These are phyloP conservation scores for Protophormia terraenovae DNA, from an alignment of 2,888 invertebrate species.

Conservation along the genomic window DNA sequence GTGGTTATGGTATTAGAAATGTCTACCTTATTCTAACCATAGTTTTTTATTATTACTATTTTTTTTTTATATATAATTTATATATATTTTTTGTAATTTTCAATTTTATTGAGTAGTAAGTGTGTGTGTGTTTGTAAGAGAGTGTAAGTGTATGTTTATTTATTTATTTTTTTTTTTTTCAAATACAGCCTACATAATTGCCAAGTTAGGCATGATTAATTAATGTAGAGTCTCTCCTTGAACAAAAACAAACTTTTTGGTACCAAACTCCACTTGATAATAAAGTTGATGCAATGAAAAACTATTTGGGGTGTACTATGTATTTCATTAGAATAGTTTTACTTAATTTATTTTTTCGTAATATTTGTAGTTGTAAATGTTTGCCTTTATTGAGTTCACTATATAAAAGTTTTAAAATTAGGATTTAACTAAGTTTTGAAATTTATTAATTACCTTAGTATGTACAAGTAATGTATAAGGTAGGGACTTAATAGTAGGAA, in stretches of 20 bases:
- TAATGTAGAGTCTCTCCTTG: conserved; percentile 67
- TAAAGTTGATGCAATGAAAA: conserved; percentile 57
- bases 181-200: conserved; percentile 66
- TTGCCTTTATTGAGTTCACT: conserved; percentile 23
- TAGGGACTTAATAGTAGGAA: too few relatives aligned
- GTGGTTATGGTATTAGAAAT: conserved; percentile 20
- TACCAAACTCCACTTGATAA: conserved; percentile 65
- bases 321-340: conserved; percentile 59
- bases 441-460: too few relatives aligned
- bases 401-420: too few relatives aligned
- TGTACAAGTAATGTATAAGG: too few relatives aligned
- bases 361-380: conserved; percentile 18
- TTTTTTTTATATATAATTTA: conserved; percentile 18
- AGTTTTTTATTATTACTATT: too few relatives aligned
- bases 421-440: too few relatives aligned
- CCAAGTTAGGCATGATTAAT: conserved; percentile 68
- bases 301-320: conserved; percentile 58
- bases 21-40: conserved; percentile 43
- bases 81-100: conserved; percentile 25
- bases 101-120: conserved; percentile 40
- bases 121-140: neutral
- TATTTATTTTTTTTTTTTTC: conserved; percentile 17
- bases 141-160: neutral
- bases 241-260: conserved; percentile 66
- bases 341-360: conserved; percentile 17